Evolutionary conservation across 2,113 vertebrate species (phyloP), one percentile per base, ranked within the genome.

Genomic region (Leptobrachium leishanense): DNA sequence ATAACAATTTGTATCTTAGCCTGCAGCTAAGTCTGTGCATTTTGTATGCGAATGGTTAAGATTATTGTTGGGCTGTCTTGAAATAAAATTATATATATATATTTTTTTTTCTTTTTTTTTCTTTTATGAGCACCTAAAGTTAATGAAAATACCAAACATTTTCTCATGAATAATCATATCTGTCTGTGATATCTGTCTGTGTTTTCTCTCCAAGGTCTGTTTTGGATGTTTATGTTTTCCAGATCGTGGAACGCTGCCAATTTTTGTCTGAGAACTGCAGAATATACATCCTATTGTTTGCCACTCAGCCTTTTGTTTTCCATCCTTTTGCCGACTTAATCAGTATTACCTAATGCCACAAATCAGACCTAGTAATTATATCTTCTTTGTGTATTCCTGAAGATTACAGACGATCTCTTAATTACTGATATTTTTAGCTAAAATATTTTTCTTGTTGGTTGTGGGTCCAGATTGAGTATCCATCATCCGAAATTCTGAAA

Each of bases 1-100:
- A 66, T 54, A 75, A 75, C 74, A 75, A 75, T 75, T 43, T 3
- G 20, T 7, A 41, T 66, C 12, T 20, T 65, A 40, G 74, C 74
- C 74, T 7, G 31, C 31, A 66, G 63, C 44, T 53, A 75, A 75
- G 50, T 50, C 74, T 7, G 63, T 6, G 0, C 39, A 44, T n/a
- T 50, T 64, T 12, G 39, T 50, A 50, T 40, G 43, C 43, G 44
- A 66, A 75, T 62, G 44, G 64, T 53, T 31, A 39, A n/a, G 43
- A 46, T 75, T 75, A 46, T 75, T 40, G 64, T 46, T n/a, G 31
- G 9, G 44, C 5, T 39, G 8, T 66, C 59, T 46, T 8, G 12
- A 53, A 63, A 75, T 75, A 75, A 75, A 75, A n/a, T n/a, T 1
- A 54, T 11, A 65, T 31, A 31, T 31, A 31, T 31, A 31, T 31